These are phyloP conservation scores for Eupsilia transversa DNA, from an alignment of 2,888 invertebrate species.

Conservation along the genomic window DNA sequence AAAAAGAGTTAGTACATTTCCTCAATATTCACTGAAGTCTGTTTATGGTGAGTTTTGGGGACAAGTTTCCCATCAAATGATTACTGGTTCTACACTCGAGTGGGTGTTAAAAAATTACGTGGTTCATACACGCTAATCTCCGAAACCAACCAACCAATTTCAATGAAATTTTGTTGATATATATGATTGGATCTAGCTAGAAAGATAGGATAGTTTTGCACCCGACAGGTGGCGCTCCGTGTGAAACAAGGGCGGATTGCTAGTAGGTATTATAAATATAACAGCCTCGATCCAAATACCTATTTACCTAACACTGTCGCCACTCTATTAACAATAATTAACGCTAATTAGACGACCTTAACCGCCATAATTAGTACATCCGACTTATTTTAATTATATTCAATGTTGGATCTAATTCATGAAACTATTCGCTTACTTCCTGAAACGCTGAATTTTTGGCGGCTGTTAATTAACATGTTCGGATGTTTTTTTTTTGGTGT, in stretches of 20 bases:
- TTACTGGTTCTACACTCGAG: not conserved
- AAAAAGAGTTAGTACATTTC: no score
- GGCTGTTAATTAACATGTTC: constrained; percentile 27
- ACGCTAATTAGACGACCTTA: constrained; percentile 80
- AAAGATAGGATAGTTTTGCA: not conserved
- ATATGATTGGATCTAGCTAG: not conserved
- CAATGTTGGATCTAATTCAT: constrained; percentile 75
- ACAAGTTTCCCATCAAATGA: not conserved
- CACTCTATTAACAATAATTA: constrained; percentile 78
- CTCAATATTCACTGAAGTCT: not conserved
- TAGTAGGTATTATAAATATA: constrained; percentile 67
- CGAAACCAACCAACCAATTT: not conserved
- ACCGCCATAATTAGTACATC: constrained; percentile 80
- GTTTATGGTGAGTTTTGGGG: not conserved
- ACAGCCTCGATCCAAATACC: constrained; percentile 72
- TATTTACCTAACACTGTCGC: constrained; percentile 55
- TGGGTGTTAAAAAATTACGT: no score
- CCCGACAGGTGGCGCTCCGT: not conserved
- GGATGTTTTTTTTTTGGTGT: not conserved
- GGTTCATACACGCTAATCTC: not conserved
- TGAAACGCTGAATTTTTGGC: constrained; percentile 63
- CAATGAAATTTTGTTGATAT: not conserved
- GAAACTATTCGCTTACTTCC: constrained; percentile 62
- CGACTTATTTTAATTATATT: constrained; percentile 76
- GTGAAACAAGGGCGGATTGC: not conserved